Base-by-base conservation (phyloP, 2,113 vertebrate species). In the Sylvia atricapilla region DNA sequence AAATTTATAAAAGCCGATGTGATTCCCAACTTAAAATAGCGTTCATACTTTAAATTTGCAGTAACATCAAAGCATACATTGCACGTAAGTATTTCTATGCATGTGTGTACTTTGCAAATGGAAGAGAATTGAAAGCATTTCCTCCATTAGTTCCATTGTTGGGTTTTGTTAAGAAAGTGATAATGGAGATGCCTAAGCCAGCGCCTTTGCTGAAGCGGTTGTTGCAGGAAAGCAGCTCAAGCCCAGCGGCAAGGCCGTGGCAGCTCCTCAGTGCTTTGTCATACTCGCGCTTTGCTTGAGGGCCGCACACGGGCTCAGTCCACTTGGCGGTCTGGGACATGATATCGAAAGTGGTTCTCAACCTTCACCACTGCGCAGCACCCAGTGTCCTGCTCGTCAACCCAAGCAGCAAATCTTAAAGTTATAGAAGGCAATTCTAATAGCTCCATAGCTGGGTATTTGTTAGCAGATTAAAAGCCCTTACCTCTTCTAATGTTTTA, bases 141-240 rank as follows among this genome's bases (percentile, higher is more conserved):
- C 59, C 55, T 47, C 59, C 0, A 0, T 5, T 20, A 31, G 64
- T 20, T 35, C 6, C 55, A 1, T 0, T 2, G 30, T 27, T 68
- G 35, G 10, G 19, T 72, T 86, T 77, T 78, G 70, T 75, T 75
- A 89, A 28, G 55, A 70, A 74, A 46, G 37, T 7, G 74, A 7
- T 8, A 23, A 9, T 20, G 56, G 66, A 13, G 33, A 72, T 25
- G 86, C 17, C 70, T 9, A 25, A 74, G 14, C 14, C 46, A 44
- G 74, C 2, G 30, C 60, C 70, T 30, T 59, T 41, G 19, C 2
- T 7, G 9, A 30, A 23, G 53, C 10, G 44, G 11, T 1, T 27
- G 77, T 3, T 31, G 75, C 11, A 27, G 77, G 39, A 7, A 14
- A 39, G 55, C 49, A 7, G 75, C 14, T 3, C 63, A 4, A 67